phyloP scores from a whole-genome alignment of 2,113 vertebrate species.

The Phoenicopterus ruber region DNA sequence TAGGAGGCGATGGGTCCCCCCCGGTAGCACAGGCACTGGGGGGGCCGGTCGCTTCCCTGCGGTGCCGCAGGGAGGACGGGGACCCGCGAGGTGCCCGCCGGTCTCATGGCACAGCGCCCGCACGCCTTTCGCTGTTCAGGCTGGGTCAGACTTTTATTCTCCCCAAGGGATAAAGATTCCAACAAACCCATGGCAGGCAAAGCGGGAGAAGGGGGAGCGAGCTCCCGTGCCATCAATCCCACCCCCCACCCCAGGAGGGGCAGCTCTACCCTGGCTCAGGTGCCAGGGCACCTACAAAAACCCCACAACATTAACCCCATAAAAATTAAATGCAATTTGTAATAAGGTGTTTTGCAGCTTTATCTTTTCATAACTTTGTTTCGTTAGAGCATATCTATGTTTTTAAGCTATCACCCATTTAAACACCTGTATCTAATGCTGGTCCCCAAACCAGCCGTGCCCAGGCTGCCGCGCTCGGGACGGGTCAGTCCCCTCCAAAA shows the following conservation, averaged over 20 bases:
- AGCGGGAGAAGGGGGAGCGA: background rate
- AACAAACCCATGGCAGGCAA: background rate
- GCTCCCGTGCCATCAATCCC: fast-evolving
- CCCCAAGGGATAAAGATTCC: background rate
- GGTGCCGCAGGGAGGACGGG: fast-evolving
- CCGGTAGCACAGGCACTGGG: background rate
- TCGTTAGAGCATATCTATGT: background rate
- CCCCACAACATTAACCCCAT: background rate
- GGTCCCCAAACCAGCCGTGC: background rate
- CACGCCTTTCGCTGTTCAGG: background rate
- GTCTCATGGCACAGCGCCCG: background rate
- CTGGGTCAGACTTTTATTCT: background rate
- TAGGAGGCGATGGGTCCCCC: background rate
- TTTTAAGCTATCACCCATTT: background rate
- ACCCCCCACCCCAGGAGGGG: background rate
- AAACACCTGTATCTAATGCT: fast-evolving
- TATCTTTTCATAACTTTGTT: background rate
- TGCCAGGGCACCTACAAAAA: background rate
- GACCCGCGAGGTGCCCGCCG: fast-evolving
- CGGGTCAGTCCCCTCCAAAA: background rate
- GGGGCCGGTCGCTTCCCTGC: fast-evolving
- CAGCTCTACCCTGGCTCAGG: background rate
- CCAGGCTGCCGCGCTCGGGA: background rate
- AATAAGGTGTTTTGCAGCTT: background rate
- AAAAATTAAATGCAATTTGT: background rate